A percentile compares a stretch with the other conserved stretches of the same genome.
Evolutionary conservation across 2,797 vertebrate genomes (phyloP).

Genomic region (Xerus rutilus): DNA sequence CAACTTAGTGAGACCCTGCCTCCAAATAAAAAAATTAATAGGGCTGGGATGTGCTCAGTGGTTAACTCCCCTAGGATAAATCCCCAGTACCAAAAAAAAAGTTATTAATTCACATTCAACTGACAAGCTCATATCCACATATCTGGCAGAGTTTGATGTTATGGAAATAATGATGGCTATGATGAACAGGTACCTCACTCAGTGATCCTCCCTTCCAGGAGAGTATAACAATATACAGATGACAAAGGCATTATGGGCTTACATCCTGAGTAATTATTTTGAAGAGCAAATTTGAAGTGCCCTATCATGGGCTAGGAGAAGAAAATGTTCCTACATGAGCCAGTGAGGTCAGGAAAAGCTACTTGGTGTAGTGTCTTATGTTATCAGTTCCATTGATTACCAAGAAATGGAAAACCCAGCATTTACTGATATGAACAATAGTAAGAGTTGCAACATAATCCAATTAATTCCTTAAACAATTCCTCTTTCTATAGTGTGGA

Average conservation of each 20-base stretch:
- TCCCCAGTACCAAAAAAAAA: neutral
- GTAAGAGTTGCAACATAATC: neutral
- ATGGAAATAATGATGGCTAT: neutral
- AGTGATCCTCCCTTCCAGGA: neutral
- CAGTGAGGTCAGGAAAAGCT: neutral
- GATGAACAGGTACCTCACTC: accelerated
- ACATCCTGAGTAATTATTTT: neutral
- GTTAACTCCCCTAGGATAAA: too few relatives aligned
- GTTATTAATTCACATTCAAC: neutral
- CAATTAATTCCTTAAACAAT: neutral
- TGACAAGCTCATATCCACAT: accelerated
- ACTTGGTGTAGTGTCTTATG: neutral
- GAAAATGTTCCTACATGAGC: neutral
- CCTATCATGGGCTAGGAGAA: neutral
- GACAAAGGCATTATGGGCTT: neutral
- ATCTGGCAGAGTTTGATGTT: neutral
- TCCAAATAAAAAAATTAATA: too few relatives aligned
- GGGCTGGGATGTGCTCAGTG: too few relatives aligned
- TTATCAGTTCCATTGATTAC: neutral
- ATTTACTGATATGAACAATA: neutral
- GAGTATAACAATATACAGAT: too few relatives aligned
- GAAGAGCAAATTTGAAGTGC: neutral
- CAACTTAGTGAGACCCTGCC: too few relatives aligned
- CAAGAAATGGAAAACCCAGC: neutral
- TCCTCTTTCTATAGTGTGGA: neutral